These are phyloP conservation scores for Ciconia stormi DNA, from an alignment of 2,113 vertebrate species.

Conservation along the genomic window DNA sequence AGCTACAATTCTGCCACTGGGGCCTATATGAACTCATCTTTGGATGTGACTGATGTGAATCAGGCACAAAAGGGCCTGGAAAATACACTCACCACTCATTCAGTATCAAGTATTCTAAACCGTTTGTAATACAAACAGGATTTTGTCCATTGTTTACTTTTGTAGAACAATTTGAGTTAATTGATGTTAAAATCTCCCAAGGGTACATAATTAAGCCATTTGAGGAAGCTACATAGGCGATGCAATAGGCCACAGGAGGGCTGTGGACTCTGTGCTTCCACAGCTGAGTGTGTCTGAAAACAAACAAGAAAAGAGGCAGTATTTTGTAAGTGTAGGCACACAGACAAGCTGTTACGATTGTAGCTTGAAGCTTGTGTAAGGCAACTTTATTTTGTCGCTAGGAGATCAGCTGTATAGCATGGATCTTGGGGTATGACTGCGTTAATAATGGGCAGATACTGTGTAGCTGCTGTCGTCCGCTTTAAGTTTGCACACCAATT, in stretches of 20 bases:
- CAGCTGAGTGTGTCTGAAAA: background rate
- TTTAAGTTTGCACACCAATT: background rate
- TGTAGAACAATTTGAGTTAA: background rate
- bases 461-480: background rate
- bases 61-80: background rate
- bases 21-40: background rate
- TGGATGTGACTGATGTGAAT: background rate
- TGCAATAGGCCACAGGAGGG: background rate
- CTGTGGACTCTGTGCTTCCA: background rate
- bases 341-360: background rate
- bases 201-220: background rate
- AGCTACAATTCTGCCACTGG: background rate
- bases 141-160: conserved; percentile 14
- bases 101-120: background rate
- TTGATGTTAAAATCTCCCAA: conserved; percentile 4
- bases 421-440: background rate
- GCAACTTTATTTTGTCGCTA: background rate
- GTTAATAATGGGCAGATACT: background rate
- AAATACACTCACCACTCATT: background rate
- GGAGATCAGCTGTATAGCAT: background rate
- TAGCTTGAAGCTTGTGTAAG: background rate
- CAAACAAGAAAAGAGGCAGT: background rate
- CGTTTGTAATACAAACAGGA: background rate
- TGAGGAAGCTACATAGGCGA: background rate
- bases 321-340: background rate